Conservation (phyloP, 2,888 invertebrate species). For the Charanyca ferruginea region DNA sequence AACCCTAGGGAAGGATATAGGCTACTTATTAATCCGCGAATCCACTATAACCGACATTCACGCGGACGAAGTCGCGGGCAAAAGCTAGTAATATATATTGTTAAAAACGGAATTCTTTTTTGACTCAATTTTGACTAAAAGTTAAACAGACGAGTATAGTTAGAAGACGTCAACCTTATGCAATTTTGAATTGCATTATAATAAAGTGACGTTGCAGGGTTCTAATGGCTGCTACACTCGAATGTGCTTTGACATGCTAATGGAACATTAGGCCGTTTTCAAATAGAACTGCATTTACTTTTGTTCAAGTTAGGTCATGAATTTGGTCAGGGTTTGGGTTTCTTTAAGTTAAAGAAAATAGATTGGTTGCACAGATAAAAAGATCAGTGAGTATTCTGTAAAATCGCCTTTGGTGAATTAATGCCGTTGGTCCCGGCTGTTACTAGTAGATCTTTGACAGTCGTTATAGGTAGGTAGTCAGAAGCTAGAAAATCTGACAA, state of each 20-base stretch:
- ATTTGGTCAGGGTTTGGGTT: no score
- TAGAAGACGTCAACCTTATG: constrained; percentile 11
- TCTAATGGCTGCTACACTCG: constrained; percentile 22
- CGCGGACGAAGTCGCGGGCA: no score
- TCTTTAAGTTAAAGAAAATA: neutral
- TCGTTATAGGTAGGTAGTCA: no score
- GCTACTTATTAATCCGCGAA: no score
- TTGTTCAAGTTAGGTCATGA: constrained; percentile 8
- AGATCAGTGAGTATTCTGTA: neutral
- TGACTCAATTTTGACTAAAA: neutral
- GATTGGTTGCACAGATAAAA: neutral
- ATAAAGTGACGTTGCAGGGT: constrained; percentile 22
- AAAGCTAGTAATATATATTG: no score
- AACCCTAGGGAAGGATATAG: no score
- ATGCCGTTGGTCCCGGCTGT: no score
- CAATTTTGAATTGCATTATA: neutral
- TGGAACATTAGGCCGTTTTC: constrained; percentile 35
- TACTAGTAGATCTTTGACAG: no score
- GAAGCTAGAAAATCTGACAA: no score
- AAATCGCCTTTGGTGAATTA: no score
- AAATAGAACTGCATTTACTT: constrained; percentile 7
- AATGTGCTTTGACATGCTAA: constrained; percentile 42
- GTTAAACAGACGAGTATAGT: neutral
- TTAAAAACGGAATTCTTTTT: no score
- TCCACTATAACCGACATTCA: no score